A percentile compares a stretch with the other conserved stretches of the same genome.
These are phyloP conservation scores for Chaenogobius annularis DNA, from an alignment of 2,113 vertebrate genomes.

Conservation along the genomic window DNA sequence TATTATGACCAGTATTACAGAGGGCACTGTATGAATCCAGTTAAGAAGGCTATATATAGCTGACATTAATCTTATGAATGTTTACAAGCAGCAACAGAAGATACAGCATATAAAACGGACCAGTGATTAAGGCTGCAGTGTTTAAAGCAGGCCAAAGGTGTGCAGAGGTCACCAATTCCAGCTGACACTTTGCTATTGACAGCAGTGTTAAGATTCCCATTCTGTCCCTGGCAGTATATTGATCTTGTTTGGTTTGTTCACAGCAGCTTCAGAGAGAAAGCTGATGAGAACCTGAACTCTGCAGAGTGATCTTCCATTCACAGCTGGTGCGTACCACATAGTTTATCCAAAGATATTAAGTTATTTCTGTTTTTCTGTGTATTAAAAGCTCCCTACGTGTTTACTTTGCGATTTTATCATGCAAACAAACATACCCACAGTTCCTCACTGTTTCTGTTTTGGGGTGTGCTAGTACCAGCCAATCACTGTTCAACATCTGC, in stretches of 20 bases:
- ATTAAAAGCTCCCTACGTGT: not conserved
- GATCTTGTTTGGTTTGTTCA: slow-evolving; percentile 21
- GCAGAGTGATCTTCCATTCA: slow-evolving; percentile 30
- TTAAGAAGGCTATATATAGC: not conserved
- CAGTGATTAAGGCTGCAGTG: slow-evolving; percentile 14
- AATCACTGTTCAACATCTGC: slow-evolving; percentile 56
- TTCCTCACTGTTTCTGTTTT: slow-evolving; percentile 6
- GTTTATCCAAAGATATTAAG: not conserved
- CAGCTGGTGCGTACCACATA: slow-evolving; percentile 53
- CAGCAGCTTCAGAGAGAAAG: slow-evolving; percentile 44
- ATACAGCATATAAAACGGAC: slow-evolving; percentile 21
- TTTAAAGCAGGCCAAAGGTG: not conserved
- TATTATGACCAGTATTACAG: not conserved
- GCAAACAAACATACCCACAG: slow-evolving; percentile 17
- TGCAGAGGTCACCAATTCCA: not conserved
- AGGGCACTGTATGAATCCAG: not conserved
- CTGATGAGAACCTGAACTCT: slow-evolving; percentile 50
- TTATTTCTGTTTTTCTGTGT: not conserved
- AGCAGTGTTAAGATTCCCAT: not conserved
- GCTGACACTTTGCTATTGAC: not conserved
- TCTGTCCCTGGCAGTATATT: not conserved
- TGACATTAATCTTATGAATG: not conserved
- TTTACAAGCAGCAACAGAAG: slow-evolving; percentile 16
- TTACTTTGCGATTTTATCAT: slow-evolving; percentile 4
- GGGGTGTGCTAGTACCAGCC: slow-evolving; percentile 47